phyloP scores from a whole-genome alignment of 2,113 vertebrate species.

The Oryzias javanicus region DNA sequence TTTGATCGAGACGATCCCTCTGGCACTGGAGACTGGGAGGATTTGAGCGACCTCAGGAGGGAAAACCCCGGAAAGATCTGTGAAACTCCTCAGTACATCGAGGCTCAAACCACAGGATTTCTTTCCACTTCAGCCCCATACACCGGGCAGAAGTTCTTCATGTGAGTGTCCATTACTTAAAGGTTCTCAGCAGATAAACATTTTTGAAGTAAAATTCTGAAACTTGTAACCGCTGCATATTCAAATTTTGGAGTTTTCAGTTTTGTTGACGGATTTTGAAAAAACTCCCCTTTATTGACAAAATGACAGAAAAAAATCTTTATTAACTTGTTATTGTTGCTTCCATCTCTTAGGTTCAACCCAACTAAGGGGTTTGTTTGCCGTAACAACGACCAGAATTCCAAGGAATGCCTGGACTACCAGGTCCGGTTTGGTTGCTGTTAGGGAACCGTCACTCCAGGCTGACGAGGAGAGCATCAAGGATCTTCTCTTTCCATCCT shows the following conservation, averaged over 20 bases:
- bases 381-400: background rate
- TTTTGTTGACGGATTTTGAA: no score
- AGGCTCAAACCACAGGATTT: slow-evolving; percentile 21
- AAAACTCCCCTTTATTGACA: no score
- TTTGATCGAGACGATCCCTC: slow-evolving; percentile 27
- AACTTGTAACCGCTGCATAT: no score
- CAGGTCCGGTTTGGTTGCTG: slow-evolving; percentile 43
- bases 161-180: background rate
- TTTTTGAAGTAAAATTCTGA: no score
- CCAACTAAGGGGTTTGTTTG: slow-evolving; percentile 34
- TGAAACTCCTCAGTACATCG: background rate
- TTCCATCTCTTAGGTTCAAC: slow-evolving; percentile 32
- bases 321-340: background rate
- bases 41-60: rapidly evolving
- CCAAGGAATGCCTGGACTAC: slow-evolving; percentile 19
- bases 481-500: no score
- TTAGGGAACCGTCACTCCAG: background rate
- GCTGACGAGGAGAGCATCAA: no score
- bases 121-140: background rate
- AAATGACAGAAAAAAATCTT: no score
- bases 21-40: slow-evolving; percentile 43
- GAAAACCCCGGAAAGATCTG: slow-evolving; percentile 38
- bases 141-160: slow-evolving; percentile 12
- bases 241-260: no score
- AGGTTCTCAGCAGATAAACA: no score